phyloP scores from a whole-genome alignment of 23 tunicate species.

The Phallusia fumigata region DNA sequence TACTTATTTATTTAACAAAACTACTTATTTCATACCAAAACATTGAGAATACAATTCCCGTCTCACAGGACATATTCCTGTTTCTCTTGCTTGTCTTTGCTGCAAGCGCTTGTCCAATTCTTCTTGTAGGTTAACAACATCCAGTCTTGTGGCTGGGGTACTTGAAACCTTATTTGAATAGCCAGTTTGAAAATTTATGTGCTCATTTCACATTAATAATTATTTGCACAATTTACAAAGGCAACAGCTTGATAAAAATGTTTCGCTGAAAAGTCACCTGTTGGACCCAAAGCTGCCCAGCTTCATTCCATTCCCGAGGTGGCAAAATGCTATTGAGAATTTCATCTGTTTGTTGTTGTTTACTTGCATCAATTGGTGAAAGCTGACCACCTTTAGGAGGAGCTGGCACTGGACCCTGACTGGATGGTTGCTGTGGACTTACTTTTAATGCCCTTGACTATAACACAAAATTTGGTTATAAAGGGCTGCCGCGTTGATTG shows the following conservation, averaged over 20 bases:
- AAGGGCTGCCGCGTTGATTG: too few relatives aligned
- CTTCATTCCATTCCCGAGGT: conserved; percentile 91
- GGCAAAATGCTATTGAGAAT: conserved; percentile 97
- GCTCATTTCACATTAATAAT: neutral
- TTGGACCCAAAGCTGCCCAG: conserved; percentile 96
- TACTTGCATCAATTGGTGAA: conserved; percentile 84
- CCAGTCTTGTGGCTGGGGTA: conserved; percentile 97
- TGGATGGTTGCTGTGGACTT: conserved; percentile 74
- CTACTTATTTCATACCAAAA: conserved; percentile 50
- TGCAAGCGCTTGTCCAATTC: conserved; percentile 96
- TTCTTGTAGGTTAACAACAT: conserved; percentile 95
- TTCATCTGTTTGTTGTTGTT: conserved; percentile 99
- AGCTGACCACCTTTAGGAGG: conserved; percentile 79
- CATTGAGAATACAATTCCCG: conserved; percentile 97
- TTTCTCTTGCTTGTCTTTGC: conserved; percentile 98
- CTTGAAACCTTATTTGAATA: conserved; percentile 65
- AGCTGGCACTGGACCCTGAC: conserved; percentile 73
- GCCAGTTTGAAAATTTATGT: neutral
- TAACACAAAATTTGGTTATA: neutral
- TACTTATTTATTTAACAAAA: too few relatives aligned
- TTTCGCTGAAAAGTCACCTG: conserved; percentile 41
- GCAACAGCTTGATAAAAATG: too few relatives aligned
- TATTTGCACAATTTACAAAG: too few relatives aligned
- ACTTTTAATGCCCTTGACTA: conserved; percentile 81
- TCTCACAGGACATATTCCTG: conserved; percentile 99